Conservation (phyloP, 2,888 invertebrate species). For the Minunthozetes semirufus region DNA sequence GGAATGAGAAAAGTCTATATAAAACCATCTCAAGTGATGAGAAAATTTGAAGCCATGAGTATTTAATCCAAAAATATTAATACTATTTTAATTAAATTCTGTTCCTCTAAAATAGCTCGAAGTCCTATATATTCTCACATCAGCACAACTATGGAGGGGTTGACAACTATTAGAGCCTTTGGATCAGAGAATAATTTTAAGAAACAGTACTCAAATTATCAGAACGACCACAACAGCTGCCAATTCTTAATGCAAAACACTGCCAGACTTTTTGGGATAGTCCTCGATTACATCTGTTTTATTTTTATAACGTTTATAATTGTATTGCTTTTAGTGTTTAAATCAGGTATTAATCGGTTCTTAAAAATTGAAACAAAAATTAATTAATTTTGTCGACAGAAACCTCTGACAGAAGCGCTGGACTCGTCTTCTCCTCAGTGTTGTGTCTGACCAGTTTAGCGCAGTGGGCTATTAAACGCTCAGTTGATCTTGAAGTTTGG, state of each 20-base stretch:
- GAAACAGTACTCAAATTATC: conserved; percentile 48
- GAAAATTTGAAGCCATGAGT: conserved; percentile 74
- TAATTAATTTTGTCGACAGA: not conserved
- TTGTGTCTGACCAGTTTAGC: conserved; percentile 1
- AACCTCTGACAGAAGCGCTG: not conserved
- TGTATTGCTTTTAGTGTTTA: not conserved
- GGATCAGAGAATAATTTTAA: conserved; percentile 67
- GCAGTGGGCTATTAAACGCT: conserved; percentile 30
- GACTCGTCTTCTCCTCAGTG: conserved; percentile 3
- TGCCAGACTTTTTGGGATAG: not conserved
- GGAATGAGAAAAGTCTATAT: not conserved
- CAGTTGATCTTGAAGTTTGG: conserved; percentile 25
- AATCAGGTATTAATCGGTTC: not conserved
- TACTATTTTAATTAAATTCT: not conserved
- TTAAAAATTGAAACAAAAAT: too few species aligned
- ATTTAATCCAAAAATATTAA: conserved; percentile 53
- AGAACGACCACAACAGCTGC: conserved; percentile 75
- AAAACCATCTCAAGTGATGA: conserved; percentile 69
- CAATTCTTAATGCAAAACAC: conserved; percentile 60
- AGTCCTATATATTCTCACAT: conserved; percentile 44
- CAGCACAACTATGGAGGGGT: conserved; percentile 42
- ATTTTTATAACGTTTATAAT: not conserved
- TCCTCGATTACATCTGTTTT: not conserved
- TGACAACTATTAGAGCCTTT: conserved; percentile 52
- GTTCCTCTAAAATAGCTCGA: conserved; percentile 39